Conservation (phyloP, 2,113 vertebrate genomes). For the Hoplias malabaricus region DNA sequence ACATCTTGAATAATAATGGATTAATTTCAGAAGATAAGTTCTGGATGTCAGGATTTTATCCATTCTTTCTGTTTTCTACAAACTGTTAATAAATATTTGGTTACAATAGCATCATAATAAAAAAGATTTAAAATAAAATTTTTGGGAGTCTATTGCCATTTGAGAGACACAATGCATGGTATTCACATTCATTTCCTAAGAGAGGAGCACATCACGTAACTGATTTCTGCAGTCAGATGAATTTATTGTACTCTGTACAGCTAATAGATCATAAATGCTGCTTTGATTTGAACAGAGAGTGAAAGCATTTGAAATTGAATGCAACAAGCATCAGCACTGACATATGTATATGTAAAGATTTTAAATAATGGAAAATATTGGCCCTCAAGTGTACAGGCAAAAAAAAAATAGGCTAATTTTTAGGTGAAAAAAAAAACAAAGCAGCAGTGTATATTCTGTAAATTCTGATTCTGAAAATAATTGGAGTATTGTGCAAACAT, state of each 20-base stretch:
- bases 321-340: not conserved
- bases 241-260: conserved; percentile 50
- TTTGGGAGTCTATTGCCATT: too few species aligned
- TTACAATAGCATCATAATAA: too few species aligned
- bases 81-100: too few species aligned
- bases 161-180: too few species aligned
- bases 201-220: not conserved
- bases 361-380: not conserved
- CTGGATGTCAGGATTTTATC: not conserved
- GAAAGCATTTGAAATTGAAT: conserved; percentile 26
- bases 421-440: conserved; percentile 9
- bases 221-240: conserved; percentile 37
- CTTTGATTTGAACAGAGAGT: conserved; percentile 30
- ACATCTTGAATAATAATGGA: not conserved
- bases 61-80: too few species aligned
- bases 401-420: not conserved
- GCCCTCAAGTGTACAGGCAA: not conserved
- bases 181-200: not conserved
- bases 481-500: not conserved
- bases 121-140: too few species aligned
- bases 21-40: not conserved
- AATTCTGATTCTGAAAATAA: not conserved
- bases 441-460: not conserved
- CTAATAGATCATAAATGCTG: conserved; percentile 33
- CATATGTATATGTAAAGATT: not conserved